Percentiles rank a stretch among this genome's conserved stretches.
These are phyloP conservation scores for Papilio polytes DNA, from an alignment of 1,140 invertebrate genomes.

Conservation along the genomic window DNA sequence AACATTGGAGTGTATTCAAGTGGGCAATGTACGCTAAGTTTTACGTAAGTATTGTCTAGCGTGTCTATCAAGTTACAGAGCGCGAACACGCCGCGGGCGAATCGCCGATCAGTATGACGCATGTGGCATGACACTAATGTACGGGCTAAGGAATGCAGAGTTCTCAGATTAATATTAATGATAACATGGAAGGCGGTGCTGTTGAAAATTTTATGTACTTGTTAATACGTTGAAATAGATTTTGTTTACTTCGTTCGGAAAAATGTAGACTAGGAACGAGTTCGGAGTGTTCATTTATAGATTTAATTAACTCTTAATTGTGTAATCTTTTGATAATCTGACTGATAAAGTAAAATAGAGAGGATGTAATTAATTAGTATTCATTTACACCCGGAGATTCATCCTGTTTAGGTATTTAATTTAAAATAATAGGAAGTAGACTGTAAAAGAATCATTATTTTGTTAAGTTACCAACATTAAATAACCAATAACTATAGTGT, in stretches of 20 bases:
- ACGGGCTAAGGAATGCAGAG: slow-evolving; percentile 6
- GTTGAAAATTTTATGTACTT: neutral
- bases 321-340: neutral
- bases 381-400: neutral
- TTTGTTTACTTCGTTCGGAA: neutral
- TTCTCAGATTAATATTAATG: slow-evolving; percentile 24
- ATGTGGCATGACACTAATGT: slow-evolving; percentile 15
- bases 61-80: slow-evolving; percentile 20
- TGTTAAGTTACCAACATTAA: neutral
- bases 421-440: neutral
- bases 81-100: neutral
- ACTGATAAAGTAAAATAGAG: neutral
- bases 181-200: slow-evolving; percentile 10
- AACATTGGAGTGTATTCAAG: neutral
- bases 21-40: slow-evolving; percentile 9
- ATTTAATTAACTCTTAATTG: slow-evolving; percentile 6
- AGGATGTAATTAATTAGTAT: neutral
- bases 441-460: neutral
- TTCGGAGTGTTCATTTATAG: neutral
- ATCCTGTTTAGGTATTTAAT: neutral
- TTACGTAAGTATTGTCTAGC: slow-evolving; percentile 13
- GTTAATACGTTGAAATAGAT: neutral
- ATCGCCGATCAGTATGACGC: neutral
- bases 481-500: neutral
- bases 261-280: neutral